Evolutionary conservation across 2,113 vertebrate genomes (phyloP).

Genomic region (Microtus montanus): DNA sequence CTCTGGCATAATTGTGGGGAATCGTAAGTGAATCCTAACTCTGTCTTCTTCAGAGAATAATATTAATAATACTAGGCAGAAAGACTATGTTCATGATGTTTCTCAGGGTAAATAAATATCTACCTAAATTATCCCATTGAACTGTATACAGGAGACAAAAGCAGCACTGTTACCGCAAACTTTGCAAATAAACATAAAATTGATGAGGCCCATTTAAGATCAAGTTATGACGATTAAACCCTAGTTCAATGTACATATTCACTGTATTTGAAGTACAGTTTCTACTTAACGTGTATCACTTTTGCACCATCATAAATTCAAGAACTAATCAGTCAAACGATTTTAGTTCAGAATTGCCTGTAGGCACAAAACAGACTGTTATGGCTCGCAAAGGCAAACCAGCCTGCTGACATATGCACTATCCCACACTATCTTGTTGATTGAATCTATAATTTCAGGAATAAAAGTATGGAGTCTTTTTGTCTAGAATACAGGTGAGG

Average conservation of each 20-base stretch:
- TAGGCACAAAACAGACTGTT: neutral
- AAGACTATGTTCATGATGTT: neutral
- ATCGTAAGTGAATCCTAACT: neutral
- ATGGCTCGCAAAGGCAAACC: neutral
- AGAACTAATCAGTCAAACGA: neutral
- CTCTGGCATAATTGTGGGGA: neutral
- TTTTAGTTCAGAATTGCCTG: neutral
- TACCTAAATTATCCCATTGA: neutral
- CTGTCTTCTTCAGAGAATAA: neutral
- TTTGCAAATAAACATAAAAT: slow-evolving; percentile 24
- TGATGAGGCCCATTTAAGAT: neutral
- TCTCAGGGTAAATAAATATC: neutral
- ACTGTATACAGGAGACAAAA: neutral
- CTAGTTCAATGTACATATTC: neutral
- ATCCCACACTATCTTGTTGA: neutral
- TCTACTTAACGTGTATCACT: neutral
- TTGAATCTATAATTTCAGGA: neutral
- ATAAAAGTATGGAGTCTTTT: neutral
- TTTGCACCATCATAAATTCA: neutral
- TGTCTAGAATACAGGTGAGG: neutral
- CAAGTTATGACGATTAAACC: neutral
- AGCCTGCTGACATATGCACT: neutral
- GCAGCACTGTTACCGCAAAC: neutral
- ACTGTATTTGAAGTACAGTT: neutral
- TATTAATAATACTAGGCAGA: neutral